Percentiles rank a stretch among this genome's conserved stretches.
phyloP scores from a whole-genome alignment of 2,113 vertebrate genomes.

The Leptosomus discolor region DNA sequence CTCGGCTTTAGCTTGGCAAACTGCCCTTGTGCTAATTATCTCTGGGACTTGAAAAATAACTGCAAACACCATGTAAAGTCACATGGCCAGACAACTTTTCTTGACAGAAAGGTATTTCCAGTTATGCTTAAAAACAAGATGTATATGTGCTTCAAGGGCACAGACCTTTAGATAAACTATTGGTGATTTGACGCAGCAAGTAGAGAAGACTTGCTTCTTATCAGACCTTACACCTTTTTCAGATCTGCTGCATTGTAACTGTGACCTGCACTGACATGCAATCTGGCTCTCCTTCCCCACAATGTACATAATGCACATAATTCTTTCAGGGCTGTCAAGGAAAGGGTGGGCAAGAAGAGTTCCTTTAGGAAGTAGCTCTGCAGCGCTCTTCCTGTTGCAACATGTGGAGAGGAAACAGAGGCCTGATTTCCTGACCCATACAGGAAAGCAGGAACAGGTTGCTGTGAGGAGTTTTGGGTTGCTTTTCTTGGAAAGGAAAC shows the following conservation, averaged over 20 bases:
- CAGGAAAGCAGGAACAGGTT: constrained; percentile 83
- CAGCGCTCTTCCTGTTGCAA: constrained; percentile 73
- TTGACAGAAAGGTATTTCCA: constrained; percentile 68
- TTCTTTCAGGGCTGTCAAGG: constrained; percentile 79
- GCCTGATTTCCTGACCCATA: constrained; percentile 73
- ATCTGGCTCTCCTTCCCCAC: constrained; percentile 71
- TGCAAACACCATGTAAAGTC: constrained; percentile 17
- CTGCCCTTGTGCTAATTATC: constrained; percentile 67
- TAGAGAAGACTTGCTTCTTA: constrained; percentile 70
- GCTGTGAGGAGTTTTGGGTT: constrained; percentile 66
- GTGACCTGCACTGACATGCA: constrained; percentile 66
- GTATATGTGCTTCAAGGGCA: constrained; percentile 60
- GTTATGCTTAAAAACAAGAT: constrained; percentile 65
- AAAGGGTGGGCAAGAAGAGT: constrained; percentile 74
- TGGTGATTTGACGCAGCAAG: constrained; percentile 64
- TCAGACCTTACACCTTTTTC: constrained; percentile 71
- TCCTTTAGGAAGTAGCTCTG: constrained; percentile 81
- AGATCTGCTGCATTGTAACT: constrained; percentile 68
- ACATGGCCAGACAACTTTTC: constrained; percentile 38
- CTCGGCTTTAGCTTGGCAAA: constrained; percentile 60
- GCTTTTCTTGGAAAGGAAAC: constrained; percentile 78
- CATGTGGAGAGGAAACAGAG: constrained; percentile 79
- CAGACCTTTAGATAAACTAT: constrained; percentile 67
- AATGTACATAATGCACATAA: constrained; percentile 74
- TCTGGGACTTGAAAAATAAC: constrained; percentile 60